Conservation (phyloP, 2,888 invertebrate genomes). For the Melanargia galathea region DNA sequence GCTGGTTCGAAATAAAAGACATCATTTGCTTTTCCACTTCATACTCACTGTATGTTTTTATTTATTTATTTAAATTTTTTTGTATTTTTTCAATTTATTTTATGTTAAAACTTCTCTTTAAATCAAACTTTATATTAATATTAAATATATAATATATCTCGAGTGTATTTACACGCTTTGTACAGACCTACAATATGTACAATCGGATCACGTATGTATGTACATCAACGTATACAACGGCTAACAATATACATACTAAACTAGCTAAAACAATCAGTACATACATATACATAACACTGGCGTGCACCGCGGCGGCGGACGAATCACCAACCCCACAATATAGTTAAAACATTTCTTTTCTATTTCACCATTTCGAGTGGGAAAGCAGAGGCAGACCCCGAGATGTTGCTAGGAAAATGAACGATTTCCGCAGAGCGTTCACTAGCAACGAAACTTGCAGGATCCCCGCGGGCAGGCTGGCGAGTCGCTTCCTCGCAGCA, state of each 20-base stretch:
- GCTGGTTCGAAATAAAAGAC: slow-evolving; percentile 66
- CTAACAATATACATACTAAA: slow-evolving; percentile 42
- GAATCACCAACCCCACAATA: neutral
- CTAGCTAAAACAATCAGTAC: slow-evolving; percentile 48
- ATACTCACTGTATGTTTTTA: slow-evolving; percentile 80
- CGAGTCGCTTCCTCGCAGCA: too few relatives aligned
- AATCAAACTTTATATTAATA: slow-evolving; percentile 76
- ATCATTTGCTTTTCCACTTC: slow-evolving; percentile 72
- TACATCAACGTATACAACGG: slow-evolving; percentile 41
- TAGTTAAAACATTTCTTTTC: neutral
- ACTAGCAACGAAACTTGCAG: too few relatives aligned
- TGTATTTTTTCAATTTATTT: slow-evolving; percentile 65
- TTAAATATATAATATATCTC: slow-evolving; percentile 69
- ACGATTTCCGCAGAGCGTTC: too few relatives aligned
- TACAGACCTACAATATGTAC: slow-evolving; percentile 70
- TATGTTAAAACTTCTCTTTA: slow-evolving; percentile 75
- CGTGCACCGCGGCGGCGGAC: slow-evolving; percentile 1
- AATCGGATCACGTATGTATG: slow-evolving; percentile 49
- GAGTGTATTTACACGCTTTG: slow-evolving; percentile 75
- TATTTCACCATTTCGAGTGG: neutral
- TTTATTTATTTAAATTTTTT: slow-evolving; percentile 72
- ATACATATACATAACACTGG: slow-evolving; percentile 50
- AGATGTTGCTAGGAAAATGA: neutral
- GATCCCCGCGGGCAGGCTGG: too few relatives aligned
- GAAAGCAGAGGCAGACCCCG: neutral